Base-by-base conservation (phyloP, 2,888 invertebrate species). In the Campoletis raptor region DNA sequence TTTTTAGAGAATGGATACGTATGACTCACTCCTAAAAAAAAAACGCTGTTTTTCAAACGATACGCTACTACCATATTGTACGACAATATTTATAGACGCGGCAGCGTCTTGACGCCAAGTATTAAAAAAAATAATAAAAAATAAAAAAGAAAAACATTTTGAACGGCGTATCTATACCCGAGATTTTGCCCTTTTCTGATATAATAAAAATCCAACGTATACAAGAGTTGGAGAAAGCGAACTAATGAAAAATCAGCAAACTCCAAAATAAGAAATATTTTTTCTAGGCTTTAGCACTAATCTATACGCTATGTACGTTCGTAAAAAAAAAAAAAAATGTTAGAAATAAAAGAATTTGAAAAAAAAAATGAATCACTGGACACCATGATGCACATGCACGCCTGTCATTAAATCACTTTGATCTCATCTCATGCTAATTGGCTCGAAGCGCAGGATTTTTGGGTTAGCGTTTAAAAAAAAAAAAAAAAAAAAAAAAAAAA, bases 1-100 rank as follows among this genome's bases (percentile, higher is more conserved):
- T 73, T 85, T 73, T 74, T 87, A 87, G 87, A 81, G 87, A 87
- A 86, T 87, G 83, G 80, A 82, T 86, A 87, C 84, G 87, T 87
- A 81, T 81, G 81, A 81, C 40, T 85, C 85, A 76, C 81, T 48
- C 61, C 66, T 48, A 73, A 37, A 64, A 74, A 80, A 64, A 74
- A 80, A 69, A 72, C 70, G 70, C 79, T 79, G 45, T 30, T 15
- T 72, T 52, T 61, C 48, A 67, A n/a, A 52, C 36, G 3, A 45
- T 24, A 78, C 24, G 36, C 79, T 37, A 45, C 79, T 37, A 45
- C 40, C 37, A 48, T 66, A 66, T 30, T 18, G 5, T 54, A 37
- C n/a, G n/a, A 80, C 37, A 40, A 36, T 30, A 30, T 30, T 30
- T 30, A 30, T 1, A 30, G 30, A 30, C 30, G 30, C 30, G 30